phyloP scores from a whole-genome alignment of 2,797 vertebrate genomes.

The Psittacula derbiana region DNA sequence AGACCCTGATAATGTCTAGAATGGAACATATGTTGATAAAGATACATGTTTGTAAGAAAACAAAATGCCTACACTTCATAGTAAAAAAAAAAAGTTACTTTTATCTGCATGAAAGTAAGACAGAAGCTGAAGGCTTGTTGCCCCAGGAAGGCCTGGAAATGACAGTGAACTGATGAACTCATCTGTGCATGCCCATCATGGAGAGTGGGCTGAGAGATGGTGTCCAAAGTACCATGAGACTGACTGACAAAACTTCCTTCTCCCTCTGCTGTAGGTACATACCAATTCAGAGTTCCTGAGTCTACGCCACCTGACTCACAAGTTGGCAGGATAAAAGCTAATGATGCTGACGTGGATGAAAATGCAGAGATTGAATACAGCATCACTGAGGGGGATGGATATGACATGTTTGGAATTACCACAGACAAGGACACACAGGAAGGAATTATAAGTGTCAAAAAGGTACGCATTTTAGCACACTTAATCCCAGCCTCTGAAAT shows the following conservation, averaged over 20 bases:
- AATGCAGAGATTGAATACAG: slow-evolving; percentile 91
- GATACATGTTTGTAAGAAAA: not conserved
- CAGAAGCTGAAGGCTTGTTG: not conserved
- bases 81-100: not conserved
- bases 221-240: not conserved
- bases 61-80: not conserved
- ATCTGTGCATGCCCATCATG: not conserved
- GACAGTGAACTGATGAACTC: fast-evolving
- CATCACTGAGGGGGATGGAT: slow-evolving; percentile 86
- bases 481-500: not conserved
- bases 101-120: not conserved
- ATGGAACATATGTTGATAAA: not conserved
- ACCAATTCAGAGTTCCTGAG: slow-evolving; percentile 88
- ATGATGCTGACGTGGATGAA: slow-evolving; percentile 86
- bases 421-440: slow-evolving; percentile 90
- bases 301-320: slow-evolving; percentile 77
- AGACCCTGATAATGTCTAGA: not conserved
- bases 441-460: slow-evolving; percentile 87
- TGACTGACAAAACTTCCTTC: not conserved
- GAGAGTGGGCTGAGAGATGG: not conserved
- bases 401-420: slow-evolving; percentile 86
- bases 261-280: slow-evolving; percentile 78
- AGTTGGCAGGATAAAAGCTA: slow-evolving; percentile 85
- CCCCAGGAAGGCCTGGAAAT: not conserved
- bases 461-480: slow-evolving; percentile 73